A percentile compares a stretch with the other conserved stretches of the same genome.
These are phyloP conservation scores for Brevimyrus niger DNA, from an alignment of 2,113 vertebrate genomes.

Conservation along the genomic window DNA sequence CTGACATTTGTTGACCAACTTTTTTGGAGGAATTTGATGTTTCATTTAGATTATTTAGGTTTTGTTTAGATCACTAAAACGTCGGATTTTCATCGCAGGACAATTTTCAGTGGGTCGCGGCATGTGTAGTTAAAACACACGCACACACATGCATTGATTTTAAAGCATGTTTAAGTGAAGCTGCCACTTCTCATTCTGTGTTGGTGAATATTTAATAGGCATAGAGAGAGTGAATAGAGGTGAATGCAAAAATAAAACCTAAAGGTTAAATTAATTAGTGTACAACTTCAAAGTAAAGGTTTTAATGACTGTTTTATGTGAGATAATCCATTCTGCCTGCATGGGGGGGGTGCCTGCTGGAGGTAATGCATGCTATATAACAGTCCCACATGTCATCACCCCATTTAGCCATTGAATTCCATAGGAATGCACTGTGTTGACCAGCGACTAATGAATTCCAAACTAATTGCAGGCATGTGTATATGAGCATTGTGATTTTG, in stretches of 20 bases:
- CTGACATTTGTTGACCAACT: background rate
- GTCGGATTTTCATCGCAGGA: background rate
- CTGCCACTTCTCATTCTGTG: background rate
- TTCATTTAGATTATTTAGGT: background rate
- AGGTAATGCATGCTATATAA: background rate
- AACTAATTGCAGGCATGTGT: background rate
- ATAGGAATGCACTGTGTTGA: background rate
- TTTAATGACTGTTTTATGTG: background rate
- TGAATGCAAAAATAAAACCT: background rate
- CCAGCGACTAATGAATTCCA: background rate
- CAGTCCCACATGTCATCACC: background rate
- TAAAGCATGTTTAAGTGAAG: background rate
- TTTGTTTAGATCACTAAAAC: background rate
- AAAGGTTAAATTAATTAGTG: constrained; percentile 9
- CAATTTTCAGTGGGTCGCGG: background rate
- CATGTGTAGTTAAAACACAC: too few species aligned
- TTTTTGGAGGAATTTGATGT: background rate
- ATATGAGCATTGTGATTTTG: background rate
- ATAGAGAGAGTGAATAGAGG: background rate
- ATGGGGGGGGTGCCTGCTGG: background rate
- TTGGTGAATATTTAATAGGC: background rate
- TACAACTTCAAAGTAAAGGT: background rate
- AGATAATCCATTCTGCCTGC: background rate
- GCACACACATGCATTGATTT: background rate
- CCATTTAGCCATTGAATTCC: background rate